Evolutionary conservation across 30 jellyfish, hydroid and myxozoan genomes (phyloP), one percentile per base, ranked within the genome.

Genomic region (Aurelia coerulea): DNA sequence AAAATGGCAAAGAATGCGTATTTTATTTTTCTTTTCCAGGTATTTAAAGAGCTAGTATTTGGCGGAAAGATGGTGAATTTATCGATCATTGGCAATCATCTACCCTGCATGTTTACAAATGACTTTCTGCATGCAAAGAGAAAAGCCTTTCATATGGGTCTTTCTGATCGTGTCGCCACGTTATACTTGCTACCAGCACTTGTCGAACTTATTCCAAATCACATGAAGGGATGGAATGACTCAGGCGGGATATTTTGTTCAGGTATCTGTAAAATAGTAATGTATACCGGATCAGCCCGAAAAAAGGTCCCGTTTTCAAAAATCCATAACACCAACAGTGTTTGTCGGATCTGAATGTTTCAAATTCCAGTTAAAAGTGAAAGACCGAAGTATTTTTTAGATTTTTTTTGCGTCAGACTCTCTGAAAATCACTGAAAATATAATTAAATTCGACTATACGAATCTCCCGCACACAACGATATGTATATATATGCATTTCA

Each of bases 101-200:
- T 73, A 41, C 84, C 84, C 18, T 73, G 72, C 31, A 41, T 41
- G 16, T 73, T 73, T 73, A 73, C 84, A 50, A 73, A 73, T n/a
- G 84, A 73, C 15, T 49, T 73, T 46, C 49, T 73, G 0, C 84
- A 73, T 73, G 32, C 84, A n/a, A 42, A 51, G n/a, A 73, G 70
- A 17, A 73, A 73, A 46, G 84, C 84, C 15, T 73, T 73, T 37
- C 53, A 50, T 8, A 73, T 73, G 13, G 70, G 84, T 29, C 65
- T 41, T 18, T 35, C 58, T 16, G 39, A 54, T 50, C 17, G 53
- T 2, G 84, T 73, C 13, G 10, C 84, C 29, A 42, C n/a, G 13
- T 31, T 8, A 5, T 73, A 41, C n/a, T 46, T 73, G 84, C n/a
- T 73, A 54, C 84, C 68, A 17, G 58, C 84, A 3, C 68, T 73